Evolutionary conservation across 2,113 vertebrate species (phyloP).

Genomic region (Dryoscopus gambensis): DNA sequence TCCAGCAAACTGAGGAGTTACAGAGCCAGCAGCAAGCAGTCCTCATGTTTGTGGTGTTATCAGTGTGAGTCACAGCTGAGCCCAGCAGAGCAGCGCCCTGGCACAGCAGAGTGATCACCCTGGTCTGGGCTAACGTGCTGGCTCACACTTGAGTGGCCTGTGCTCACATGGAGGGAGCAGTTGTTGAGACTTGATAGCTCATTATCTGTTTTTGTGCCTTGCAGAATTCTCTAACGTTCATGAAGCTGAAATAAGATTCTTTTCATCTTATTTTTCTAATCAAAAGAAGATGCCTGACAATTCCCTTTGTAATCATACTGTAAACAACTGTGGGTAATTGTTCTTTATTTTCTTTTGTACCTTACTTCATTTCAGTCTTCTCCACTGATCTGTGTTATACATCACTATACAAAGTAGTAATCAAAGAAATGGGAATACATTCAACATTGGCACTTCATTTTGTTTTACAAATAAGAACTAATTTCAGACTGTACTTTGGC

Average conservation of each 20-base stretch:
- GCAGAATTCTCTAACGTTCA: background rate
- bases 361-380: background rate
- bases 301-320: background rate
- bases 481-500: background rate
- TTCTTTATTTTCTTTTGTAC: background rate
- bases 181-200: background rate
- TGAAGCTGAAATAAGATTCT: background rate
- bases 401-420: background rate
- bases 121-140: fast-evolving
- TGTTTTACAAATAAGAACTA: background rate
- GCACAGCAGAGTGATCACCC: fast-evolving
- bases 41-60: background rate
- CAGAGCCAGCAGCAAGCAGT: background rate
- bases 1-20: background rate
- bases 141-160: background rate
- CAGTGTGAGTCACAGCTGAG: background rate
- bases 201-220: background rate
- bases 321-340: background rate
- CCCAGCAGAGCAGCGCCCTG: background rate
- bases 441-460: background rate
- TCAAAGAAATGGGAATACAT: background rate
- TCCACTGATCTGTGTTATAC: background rate
- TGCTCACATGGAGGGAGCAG: fast-evolving
- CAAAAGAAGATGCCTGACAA: background rate
- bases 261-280: background rate